Conservation (phyloP, 2,797 vertebrate genomes). For the Todus mexicanus region DNA sequence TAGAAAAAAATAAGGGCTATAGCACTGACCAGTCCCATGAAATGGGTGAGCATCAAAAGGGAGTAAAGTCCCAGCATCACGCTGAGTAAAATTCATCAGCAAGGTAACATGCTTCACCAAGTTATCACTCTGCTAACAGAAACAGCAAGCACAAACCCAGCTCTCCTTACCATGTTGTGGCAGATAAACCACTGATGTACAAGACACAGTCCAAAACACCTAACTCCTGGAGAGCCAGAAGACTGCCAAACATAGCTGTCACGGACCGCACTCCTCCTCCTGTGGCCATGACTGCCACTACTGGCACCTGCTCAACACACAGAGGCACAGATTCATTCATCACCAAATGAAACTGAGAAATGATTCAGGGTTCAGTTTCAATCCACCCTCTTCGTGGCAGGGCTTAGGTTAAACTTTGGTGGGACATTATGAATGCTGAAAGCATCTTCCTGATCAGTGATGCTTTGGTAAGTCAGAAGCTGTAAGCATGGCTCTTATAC, state of each 20-base stretch:
- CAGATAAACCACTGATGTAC: conserved; percentile 83
- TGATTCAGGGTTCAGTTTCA: not conserved
- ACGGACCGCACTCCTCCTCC: conserved; percentile 83
- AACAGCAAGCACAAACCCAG: not conserved
- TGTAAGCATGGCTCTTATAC: not conserved
- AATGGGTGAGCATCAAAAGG: not conserved
- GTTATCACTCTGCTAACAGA: not conserved
- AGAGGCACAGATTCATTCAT: not conserved
- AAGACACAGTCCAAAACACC: conserved; percentile 79
- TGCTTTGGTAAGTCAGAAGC: not conserved
- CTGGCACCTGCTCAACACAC: conserved; percentile 75
- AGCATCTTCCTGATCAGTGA: not conserved
- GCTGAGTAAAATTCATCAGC: not conserved
- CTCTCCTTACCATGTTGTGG: conserved; percentile 83
- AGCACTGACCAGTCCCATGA: not conserved
- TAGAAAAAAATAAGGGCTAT: not conserved
- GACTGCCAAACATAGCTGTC: conserved; percentile 76
- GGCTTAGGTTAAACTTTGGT: not conserved
- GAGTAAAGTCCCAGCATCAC: not conserved
- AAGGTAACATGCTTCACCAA: not conserved
- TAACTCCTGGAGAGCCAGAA: conserved; percentile 78
- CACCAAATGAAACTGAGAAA: not conserved
- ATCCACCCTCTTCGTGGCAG: not conserved
- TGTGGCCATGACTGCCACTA: conserved; percentile 79
- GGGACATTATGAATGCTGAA: not conserved